Percentiles rank a stretch among this genome's conserved stretches.
These are phyloP conservation scores for Drosophila differens DNA, from an alignment of 2,888 invertebrate genomes.

Conservation along the genomic window DNA sequence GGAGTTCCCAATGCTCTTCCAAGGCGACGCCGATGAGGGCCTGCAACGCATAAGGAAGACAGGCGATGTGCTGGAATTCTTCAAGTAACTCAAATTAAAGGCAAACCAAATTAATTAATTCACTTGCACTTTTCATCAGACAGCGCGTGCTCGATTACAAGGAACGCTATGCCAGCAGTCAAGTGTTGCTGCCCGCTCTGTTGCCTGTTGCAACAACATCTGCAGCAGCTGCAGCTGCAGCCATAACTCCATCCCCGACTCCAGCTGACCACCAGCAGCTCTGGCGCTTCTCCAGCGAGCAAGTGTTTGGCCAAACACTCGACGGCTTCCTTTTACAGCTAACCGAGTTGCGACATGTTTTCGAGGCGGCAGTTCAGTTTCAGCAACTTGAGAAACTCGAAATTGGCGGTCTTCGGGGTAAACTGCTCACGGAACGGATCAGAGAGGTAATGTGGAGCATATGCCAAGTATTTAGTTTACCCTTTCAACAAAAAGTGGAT, in stretches of 20 bases:
- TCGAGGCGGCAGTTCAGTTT: slow-evolving; percentile 92
- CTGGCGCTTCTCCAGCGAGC: slow-evolving; percentile 91
- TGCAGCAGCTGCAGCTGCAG: slow-evolving; percentile 10
- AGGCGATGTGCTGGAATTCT: slow-evolving; percentile 87
- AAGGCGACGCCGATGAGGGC: slow-evolving; percentile 92
- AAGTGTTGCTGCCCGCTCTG: slow-evolving; percentile 71
- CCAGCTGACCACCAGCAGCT: slow-evolving; percentile 86
- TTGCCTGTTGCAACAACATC: slow-evolving; percentile 41
- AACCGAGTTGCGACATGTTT: slow-evolving; percentile 89
- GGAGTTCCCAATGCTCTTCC: slow-evolving; percentile 93
- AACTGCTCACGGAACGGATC: slow-evolving; percentile 80
- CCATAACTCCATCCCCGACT: slow-evolving; percentile 83
- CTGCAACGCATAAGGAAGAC: slow-evolving; percentile 88
- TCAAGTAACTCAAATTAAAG: slow-evolving; percentile 86
- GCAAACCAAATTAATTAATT: not conserved
- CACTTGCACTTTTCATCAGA: slow-evolving; percentile 47
- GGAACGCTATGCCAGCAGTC: slow-evolving; percentile 72
- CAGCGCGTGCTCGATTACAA: slow-evolving; percentile 81
- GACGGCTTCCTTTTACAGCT: slow-evolving; percentile 89
- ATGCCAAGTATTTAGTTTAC: not conserved
- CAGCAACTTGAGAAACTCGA: slow-evolving; percentile 95
- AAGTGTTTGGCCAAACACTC: slow-evolving; percentile 89
- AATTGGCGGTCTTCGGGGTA: slow-evolving; percentile 87
- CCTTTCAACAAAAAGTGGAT: not conserved
- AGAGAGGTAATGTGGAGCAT: slow-evolving; percentile 63